These are phyloP conservation scores for Nematopogon swammerdamellus DNA, from an alignment of 2,888 invertebrate species.

Conservation along the genomic window DNA sequence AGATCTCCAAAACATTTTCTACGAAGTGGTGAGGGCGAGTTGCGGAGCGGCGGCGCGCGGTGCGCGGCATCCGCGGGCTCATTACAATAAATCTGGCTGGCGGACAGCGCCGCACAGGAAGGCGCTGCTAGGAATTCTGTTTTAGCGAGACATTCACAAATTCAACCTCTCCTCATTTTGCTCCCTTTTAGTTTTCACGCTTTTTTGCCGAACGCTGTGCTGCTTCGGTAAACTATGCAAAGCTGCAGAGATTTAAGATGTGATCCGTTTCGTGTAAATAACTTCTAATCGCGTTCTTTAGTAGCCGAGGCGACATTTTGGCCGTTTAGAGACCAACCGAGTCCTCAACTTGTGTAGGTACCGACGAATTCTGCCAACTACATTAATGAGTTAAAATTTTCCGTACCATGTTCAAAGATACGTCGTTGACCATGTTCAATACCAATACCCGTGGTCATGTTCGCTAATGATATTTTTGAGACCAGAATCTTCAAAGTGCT, in stretches of 20 bases:
- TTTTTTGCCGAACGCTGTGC: slow-evolving; percentile 50
- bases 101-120: slow-evolving; percentile 56
- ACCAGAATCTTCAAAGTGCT: too few species aligned
- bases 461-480: too few species aligned
- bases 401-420: too few species aligned
- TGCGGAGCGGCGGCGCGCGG: slow-evolving; percentile 7
- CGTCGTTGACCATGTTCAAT: too few species aligned
- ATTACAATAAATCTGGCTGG: slow-evolving; percentile 49
- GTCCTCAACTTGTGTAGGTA: too few species aligned
- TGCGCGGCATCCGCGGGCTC: slow-evolving; percentile 37
- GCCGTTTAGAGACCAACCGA: not conserved
- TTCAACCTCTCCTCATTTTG: slow-evolving; percentile 52
- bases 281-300: slow-evolving; percentile 40
- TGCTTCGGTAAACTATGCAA: not conserved
- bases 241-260: not conserved
- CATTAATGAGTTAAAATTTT: too few species aligned
- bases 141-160: slow-evolving; percentile 55
- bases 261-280: slow-evolving; percentile 52
- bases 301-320: not conserved
- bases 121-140: slow-evolving; percentile 53
- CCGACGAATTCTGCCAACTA: too few species aligned
- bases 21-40: slow-evolving; percentile 16
- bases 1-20: slow-evolving; percentile 41
- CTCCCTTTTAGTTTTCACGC: slow-evolving; percentile 56
- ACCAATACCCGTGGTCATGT: too few species aligned